Evolutionary conservation across 2,888 invertebrate genomes (phyloP).

Genomic region (Drosophila percnosoma): DNA sequence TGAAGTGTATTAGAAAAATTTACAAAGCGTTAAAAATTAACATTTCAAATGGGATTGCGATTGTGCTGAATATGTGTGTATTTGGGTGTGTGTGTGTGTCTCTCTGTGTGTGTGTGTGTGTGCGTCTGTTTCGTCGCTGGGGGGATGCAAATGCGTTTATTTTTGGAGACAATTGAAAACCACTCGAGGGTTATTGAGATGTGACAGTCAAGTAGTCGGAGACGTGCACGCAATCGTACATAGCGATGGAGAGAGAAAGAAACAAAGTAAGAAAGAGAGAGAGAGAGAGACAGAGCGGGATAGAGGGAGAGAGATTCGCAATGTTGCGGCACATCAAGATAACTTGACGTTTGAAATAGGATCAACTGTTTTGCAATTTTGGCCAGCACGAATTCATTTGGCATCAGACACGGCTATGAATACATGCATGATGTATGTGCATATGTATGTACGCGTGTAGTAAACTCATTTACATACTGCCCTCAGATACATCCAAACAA

Average conservation of each 20-base stretch:
- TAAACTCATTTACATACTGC: constrained; percentile 16
- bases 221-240: constrained; percentile 28
- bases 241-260: constrained; percentile 1
- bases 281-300: neutral
- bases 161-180: constrained; percentile 81
- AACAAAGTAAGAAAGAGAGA: neutral
- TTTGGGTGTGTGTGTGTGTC: constrained; percentile 11
- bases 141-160: constrained; percentile 78
- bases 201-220: constrained; percentile 78
- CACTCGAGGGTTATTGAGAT: constrained; percentile 82
- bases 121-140: constrained; percentile 27
- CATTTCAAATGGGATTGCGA: constrained; percentile 75
- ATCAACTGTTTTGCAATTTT: constrained; percentile 56
- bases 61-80: constrained; percentile 21
- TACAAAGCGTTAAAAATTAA: constrained; percentile 79
- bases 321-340: constrained; percentile 46
- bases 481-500: constrained; percentile 11
- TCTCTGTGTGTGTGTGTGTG: constrained; percentile 13
- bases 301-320: constrained; percentile 30
- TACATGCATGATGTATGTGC: constrained; percentile 7
- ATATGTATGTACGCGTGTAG: neutral
- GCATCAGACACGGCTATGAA: constrained; percentile 20
- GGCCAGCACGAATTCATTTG: constrained; percentile 35
- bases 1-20: constrained; percentile 74
- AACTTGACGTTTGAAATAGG: constrained; percentile 79